These are phyloP conservation scores for Cydia amplana DNA, from an alignment of 1,140 invertebrate species.

Conservation along the genomic window DNA sequence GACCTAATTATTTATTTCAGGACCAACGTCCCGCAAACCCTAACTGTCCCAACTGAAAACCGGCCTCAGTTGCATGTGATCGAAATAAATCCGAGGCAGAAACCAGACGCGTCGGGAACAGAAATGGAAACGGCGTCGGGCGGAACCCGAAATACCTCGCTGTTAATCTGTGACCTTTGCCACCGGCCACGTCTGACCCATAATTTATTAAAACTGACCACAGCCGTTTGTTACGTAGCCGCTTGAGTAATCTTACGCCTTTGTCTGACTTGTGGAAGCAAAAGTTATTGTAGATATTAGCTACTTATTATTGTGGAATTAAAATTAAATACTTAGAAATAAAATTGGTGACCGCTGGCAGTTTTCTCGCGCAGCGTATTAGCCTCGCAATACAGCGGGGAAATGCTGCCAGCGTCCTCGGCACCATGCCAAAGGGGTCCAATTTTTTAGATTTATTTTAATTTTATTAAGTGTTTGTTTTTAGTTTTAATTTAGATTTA, in stretches of 20 bases:
- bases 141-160: slow-evolving; percentile 61
- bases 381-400: no score
- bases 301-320: no score
- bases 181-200: slow-evolving; percentile 47
- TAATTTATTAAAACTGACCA: slow-evolving; percentile 58
- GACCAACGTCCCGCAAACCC: not conserved
- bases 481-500: no score
- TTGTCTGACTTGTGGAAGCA: slow-evolving; percentile 1
- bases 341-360: no score
- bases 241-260: slow-evolving; percentile 26
- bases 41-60: slow-evolving; percentile 15
- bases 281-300: not conserved
- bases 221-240: slow-evolving; percentile 40
- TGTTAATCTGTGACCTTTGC: slow-evolving; percentile 71
- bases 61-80: slow-evolving; percentile 14
- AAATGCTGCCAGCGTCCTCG: no score
- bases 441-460: no score
- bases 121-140: slow-evolving; percentile 55
- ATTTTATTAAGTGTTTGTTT: no score
- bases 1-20: not conserved
- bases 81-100: slow-evolving; percentile 39
- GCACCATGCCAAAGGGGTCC: no score
- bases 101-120: slow-evolving; percentile 44
- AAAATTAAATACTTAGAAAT: no score
- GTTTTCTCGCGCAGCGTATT: no score